Base-by-base conservation (phyloP, 2,797 vertebrate species). In the Gambusia yucatana region DNA sequence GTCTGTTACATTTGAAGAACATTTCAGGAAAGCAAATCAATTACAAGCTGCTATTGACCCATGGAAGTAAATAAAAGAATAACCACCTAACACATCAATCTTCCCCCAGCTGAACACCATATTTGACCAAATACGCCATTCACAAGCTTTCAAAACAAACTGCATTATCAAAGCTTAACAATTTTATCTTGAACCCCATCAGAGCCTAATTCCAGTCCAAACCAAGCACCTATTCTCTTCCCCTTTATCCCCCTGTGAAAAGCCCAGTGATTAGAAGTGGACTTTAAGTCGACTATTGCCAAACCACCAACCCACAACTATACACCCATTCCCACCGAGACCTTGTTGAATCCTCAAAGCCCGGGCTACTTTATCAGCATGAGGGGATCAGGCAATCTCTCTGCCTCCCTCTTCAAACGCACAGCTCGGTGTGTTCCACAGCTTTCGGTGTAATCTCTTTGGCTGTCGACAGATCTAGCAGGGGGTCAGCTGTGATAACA, bases 401-500 rank as follows among this genome's bases (percentile, higher is more conserved):
- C 36, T 71, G 67, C 85, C 69, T 39, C 47, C 76, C 80, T 70
- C 83, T 89, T 89, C 82, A 88, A 88, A 89, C 73, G 11, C 79
- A 73, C 76, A 83, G 86, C 83, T 85, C 83, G 84, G 82, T 89
- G 92, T 90, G 91, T 88, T 92, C 79, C 0, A 2, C 52, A 81
- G 90, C 86, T 87, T 78, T 79, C 33, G 80, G 87, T 93, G 92
- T 95, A 95, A 95, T 95, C 94, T 94, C 91, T 92, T 85, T 84
- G 92, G 87, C 88, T 87, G 93, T 91, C 86, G 88, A 93, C 94
- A 92, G 90, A 93, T 93, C 90, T 88, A 73, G 91, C 72, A 84
- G 86, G 85, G 92, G 94, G 93, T 95, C 92, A 93, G 87, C 83
- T 87, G 86, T 86, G 92, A 94, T 95, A 94, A 94, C 93, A 76